phyloP scores from a whole-genome alignment of 2,888 invertebrate genomes.

The Coecobrya sp. region DNA sequence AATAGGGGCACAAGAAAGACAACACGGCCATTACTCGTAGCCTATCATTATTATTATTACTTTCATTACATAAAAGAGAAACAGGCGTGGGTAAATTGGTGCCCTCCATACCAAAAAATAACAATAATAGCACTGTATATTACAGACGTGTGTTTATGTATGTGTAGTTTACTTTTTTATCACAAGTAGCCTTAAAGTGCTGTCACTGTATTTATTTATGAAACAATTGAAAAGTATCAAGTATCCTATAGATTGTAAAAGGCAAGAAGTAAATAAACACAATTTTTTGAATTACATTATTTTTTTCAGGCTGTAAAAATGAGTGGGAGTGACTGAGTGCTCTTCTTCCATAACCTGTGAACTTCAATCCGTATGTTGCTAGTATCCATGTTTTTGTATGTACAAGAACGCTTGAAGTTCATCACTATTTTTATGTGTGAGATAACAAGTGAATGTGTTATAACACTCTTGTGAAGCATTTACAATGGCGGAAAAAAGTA shows the following conservation, averaged over 20 bases:
- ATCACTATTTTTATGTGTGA: neutral
- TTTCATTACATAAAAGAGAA: neutral
- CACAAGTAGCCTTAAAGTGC: conserved; percentile 43
- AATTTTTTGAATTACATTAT: neutral
- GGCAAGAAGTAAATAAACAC: neutral
- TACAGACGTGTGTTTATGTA: neutral
- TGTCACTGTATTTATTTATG: conserved; percentile 67
- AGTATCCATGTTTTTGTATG: neutral
- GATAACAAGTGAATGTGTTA: neutral
- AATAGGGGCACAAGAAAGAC: neutral
- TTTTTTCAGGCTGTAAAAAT: neutral
- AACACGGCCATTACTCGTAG: neutral
- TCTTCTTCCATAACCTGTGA: conserved; percentile 36
- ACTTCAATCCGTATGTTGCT: conserved; percentile 9
- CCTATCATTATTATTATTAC: neutral
- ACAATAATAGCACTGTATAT: neutral
- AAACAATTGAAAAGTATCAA: conserved; percentile 66
- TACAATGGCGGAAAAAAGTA: conserved; percentile 15
- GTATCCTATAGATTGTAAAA: neutral
- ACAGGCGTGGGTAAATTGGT: neutral
- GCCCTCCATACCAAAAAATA: neutral
- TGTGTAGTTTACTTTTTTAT: conserved; percentile 24
- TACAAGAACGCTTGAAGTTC: neutral
- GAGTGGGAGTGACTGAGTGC: conserved; percentile 11
- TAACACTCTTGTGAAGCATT: neutral